A percentile compares a stretch with the other conserved stretches of the same genome.
phyloP scores from a whole-genome alignment of 2,113 vertebrate species.

The Takifugu bimaculatus region DNA sequence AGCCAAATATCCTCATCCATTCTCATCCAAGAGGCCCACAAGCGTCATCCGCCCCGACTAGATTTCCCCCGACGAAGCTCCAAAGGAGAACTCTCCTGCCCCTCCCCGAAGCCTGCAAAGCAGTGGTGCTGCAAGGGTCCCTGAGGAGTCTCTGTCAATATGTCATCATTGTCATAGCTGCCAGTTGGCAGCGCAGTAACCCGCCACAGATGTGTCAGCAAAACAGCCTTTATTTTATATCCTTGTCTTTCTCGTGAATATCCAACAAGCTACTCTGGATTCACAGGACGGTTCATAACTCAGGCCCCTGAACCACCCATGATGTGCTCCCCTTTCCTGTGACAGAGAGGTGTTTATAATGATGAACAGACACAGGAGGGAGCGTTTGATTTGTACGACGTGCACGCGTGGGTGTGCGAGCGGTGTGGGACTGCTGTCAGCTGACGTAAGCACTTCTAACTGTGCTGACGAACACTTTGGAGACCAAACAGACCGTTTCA shows the following conservation, averaged over 20 bases:
- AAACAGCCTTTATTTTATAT: constrained; percentile 48
- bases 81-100: constrained; percentile 54
- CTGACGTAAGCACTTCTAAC: constrained; percentile 47
- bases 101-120: constrained; percentile 40
- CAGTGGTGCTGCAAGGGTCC: constrained; percentile 50
- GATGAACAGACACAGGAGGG: constrained; percentile 41
- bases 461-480: constrained; percentile 48
- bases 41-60: constrained; percentile 58
- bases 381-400: constrained; percentile 39
- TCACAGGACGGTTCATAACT: constrained; percentile 28
- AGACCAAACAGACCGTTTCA: constrained; percentile 43
- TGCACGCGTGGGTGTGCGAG: neutral
- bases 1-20: constrained; percentile 73
- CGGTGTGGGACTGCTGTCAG: constrained; percentile 7
- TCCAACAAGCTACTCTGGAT: constrained; percentile 29
- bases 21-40: constrained; percentile 60
- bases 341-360: constrained; percentile 43
- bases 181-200: constrained; percentile 56
- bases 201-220: constrained; percentile 62
- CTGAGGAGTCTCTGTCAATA: constrained; percentile 66
- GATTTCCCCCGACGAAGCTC: constrained; percentile 61
- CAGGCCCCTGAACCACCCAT: constrained; percentile 19
- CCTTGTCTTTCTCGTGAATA: constrained; percentile 40
- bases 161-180: constrained; percentile 67
- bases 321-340: constrained; percentile 38